A percentile compares a stretch with the other conserved stretches of the same genome.
These are phyloP conservation scores for Unio delphinus DNA, from an alignment of 2,888 invertebrate genomes.

Conservation along the genomic window DNA sequence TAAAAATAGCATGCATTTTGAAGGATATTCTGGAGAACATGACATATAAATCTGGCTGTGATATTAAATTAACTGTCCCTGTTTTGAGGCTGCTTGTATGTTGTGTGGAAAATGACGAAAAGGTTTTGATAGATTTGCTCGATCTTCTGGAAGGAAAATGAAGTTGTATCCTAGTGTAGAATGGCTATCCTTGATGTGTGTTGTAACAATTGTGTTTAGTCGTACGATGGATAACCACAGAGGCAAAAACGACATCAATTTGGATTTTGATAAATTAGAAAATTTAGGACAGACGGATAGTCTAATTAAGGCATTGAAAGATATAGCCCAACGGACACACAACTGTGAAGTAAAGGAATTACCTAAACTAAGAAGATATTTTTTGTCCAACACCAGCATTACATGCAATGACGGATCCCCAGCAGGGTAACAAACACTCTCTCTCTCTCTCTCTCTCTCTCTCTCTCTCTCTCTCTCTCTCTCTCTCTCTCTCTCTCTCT, in stretches of 20 bases:
- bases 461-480: slow-evolving; percentile 1
- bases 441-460: slow-evolving; percentile 15
- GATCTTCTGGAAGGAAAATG: slow-evolving; percentile 20
- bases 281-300: slow-evolving; percentile 45
- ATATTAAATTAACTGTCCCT: too few relatives aligned
- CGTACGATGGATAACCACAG: slow-evolving; percentile 23
- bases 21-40: too few relatives aligned
- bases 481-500: neutral
- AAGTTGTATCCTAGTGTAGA: slow-evolving; percentile 13
- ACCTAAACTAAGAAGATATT: slow-evolving; percentile 51
- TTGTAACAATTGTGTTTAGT: slow-evolving; percentile 17
- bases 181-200: slow-evolving; percentile 27
- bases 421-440: slow-evolving; percentile 54
- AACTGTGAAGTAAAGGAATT: slow-evolving; percentile 60
- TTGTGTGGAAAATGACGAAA: too few relatives aligned
- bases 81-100: too few relatives aligned
- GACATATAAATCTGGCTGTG: too few relatives aligned
- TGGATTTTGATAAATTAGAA: slow-evolving; percentile 42
- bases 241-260: slow-evolving; percentile 39
- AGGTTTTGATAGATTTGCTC: neutral
- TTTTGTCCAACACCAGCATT: slow-evolving; percentile 50
- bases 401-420: slow-evolving; percentile 64
- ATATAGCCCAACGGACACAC: slow-evolving; percentile 57
- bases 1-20: too few relatives aligned
- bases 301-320: slow-evolving; percentile 43